These are phyloP conservation scores for Beaufortia kweichowensis DNA, from an alignment of 2,113 vertebrate species.

Conservation along the genomic window DNA sequence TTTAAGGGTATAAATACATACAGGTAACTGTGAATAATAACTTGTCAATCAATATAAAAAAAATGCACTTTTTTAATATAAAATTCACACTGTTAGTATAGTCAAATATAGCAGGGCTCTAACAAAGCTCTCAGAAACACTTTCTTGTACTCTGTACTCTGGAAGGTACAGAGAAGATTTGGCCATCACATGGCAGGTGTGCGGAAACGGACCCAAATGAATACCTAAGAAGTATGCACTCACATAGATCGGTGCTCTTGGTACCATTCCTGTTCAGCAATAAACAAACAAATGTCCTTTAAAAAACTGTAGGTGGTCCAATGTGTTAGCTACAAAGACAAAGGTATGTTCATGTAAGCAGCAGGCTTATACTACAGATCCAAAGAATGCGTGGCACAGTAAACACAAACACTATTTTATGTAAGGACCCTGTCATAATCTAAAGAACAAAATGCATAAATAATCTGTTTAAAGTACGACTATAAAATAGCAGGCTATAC, in stretches of 20 bases:
- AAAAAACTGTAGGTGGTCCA: constrained; percentile 2
- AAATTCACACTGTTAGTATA: not conserved
- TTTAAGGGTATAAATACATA: not conserved
- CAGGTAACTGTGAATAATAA: not conserved
- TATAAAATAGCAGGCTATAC: not conserved
- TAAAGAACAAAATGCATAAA: constrained; percentile 11
- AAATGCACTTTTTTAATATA: not conserved
- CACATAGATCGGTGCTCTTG: not conserved
- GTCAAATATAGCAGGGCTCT: not conserved
- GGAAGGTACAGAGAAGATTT: not conserved
- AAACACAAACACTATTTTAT: not conserved
- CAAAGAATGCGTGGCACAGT: not conserved
- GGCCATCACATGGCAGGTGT: constrained; percentile 13
- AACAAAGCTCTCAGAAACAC: not conserved
- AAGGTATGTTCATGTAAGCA: no score
- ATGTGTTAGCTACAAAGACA: not conserved
- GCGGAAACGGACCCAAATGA: not conserved
- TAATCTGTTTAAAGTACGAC: not conserved
- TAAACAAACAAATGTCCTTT: not conserved
- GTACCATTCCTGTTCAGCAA: not conserved
- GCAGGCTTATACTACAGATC: no score
- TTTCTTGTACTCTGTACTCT: not conserved
- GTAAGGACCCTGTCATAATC: not conserved
- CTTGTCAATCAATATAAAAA: not conserved
- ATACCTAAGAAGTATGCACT: not conserved